These are phyloP conservation scores for Sapajus apella DNA, from an alignment of 2,113 vertebrate species.

Conservation along the genomic window DNA sequence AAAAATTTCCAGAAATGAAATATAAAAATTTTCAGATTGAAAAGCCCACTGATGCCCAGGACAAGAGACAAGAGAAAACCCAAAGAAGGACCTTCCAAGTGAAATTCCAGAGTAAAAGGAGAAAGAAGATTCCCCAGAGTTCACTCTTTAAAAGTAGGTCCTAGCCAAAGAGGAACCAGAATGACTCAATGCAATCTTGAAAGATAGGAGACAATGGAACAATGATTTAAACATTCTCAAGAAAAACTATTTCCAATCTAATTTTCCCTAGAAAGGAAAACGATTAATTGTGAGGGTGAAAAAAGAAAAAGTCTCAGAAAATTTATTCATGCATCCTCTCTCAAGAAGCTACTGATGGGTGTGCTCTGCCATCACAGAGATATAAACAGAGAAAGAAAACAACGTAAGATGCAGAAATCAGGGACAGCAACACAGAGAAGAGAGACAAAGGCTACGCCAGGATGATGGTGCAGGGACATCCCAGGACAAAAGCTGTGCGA, in stretches of 20 bases:
- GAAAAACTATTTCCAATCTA: not conserved
- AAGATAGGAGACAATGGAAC: not conserved
- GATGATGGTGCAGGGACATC: not conserved
- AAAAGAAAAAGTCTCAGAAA: not conserved
- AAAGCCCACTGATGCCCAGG: not conserved
- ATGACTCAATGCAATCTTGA: not conserved
- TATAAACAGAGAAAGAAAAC: not conserved
- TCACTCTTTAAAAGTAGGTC: not conserved
- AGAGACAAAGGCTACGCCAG: not conserved
- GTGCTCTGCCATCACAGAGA: not conserved
- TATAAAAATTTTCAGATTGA: not conserved
- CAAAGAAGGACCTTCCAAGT: not conserved
- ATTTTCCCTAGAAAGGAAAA: not conserved
- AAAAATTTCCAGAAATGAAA: not conserved
- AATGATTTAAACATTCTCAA: not conserved
- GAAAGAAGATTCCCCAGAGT: not conserved
- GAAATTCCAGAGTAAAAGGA: not conserved
- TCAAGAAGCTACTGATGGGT: not conserved
- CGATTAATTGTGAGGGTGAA: not conserved
- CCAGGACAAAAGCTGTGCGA: not conserved
- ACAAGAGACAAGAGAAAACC: not conserved
- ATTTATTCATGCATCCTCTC: not conserved
- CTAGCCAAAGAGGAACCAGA: not conserved
- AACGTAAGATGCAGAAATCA: not conserved
- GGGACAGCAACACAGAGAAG: not conserved